A percentile compares a stretch with the other conserved stretches of the same genome.
Conservation (phyloP, 1,140 invertebrate genomes). For the Drosophila takahashii region DNA sequence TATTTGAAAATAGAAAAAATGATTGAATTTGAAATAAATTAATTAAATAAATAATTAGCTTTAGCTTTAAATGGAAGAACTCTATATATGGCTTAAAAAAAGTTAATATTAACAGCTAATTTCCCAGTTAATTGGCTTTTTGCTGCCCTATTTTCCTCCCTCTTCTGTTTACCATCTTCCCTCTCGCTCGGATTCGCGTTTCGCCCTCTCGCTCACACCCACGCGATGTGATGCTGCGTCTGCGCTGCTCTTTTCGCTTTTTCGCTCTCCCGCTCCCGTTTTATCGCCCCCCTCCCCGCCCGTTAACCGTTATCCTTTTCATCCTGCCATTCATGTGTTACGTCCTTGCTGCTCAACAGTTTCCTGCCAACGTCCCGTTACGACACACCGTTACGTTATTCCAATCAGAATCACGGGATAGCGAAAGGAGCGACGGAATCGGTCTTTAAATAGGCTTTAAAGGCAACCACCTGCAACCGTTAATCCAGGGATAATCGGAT, state of each 20-base stretch:
- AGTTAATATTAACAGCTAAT: background rate
- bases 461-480: constrained; percentile 41
- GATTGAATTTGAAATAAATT: background rate
- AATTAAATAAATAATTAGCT: background rate
- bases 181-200: constrained; percentile 11
- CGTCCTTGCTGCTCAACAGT: constrained; percentile 64
- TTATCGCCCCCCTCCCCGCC: background rate
- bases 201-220: background rate
- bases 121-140: background rate
- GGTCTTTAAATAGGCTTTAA: constrained; percentile 31
- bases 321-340: constrained; percentile 26
- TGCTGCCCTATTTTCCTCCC: background rate
- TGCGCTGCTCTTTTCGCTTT: constrained; percentile 10
- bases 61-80: background rate
- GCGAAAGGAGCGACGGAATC: constrained; percentile 15
- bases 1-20: background rate
- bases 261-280: background rate
- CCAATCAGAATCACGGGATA: constrained; percentile 21
- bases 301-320: constrained; percentile 10
- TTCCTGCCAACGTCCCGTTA: constrained; percentile 66
- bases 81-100: background rate
- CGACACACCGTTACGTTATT: constrained; percentile 60
- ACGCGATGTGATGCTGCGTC: constrained; percentile 9
- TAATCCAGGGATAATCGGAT: constrained; percentile 22
- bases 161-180: constrained; percentile 9